Conservation (phyloP, 2,888 invertebrate genomes). For the Adela reaumurella region DNA sequence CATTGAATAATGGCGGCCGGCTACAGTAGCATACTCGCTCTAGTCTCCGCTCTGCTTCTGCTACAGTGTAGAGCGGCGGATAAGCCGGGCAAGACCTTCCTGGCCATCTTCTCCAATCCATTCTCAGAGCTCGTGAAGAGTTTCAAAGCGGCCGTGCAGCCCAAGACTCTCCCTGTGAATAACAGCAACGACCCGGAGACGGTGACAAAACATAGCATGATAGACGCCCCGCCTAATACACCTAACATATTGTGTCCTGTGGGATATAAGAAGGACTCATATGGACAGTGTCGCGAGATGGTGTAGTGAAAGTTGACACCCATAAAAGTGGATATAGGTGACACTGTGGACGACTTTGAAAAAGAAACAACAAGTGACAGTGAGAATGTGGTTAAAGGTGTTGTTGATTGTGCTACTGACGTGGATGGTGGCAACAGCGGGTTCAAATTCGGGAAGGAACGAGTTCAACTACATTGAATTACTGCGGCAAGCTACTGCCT, state of each 20-base stretch:
- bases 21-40: constrained; percentile 29
- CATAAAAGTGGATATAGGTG: not conserved
- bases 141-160: constrained; percentile 8
- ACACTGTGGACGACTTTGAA: constrained; percentile 7
- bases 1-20: constrained; percentile 32
- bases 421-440: constrained; percentile 15
- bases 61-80: constrained; percentile 22
- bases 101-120: constrained; percentile 36
- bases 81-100: constrained; percentile 13
- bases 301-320: not conserved
- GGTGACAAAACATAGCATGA: constrained; percentile 21
- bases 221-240: constrained; percentile 31
- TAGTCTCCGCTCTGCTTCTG: constrained; percentile 26
- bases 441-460: constrained; percentile 6
- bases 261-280: not conserved
- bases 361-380: constrained; percentile 18
- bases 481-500: constrained; percentile 13
- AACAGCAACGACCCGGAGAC: not conserved
- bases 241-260: not conserved
- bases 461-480: constrained; percentile 23
- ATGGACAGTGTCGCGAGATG: constrained; percentile 4
- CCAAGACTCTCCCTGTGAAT: not conserved
- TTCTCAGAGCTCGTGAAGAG: constrained; percentile 26
- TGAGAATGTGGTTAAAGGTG: constrained; percentile 20
- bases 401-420: constrained; percentile 18